These are phyloP conservation scores for Armadillidium nasatum DNA, from an alignment of 1,140 invertebrate species.

Conservation along the genomic window DNA sequence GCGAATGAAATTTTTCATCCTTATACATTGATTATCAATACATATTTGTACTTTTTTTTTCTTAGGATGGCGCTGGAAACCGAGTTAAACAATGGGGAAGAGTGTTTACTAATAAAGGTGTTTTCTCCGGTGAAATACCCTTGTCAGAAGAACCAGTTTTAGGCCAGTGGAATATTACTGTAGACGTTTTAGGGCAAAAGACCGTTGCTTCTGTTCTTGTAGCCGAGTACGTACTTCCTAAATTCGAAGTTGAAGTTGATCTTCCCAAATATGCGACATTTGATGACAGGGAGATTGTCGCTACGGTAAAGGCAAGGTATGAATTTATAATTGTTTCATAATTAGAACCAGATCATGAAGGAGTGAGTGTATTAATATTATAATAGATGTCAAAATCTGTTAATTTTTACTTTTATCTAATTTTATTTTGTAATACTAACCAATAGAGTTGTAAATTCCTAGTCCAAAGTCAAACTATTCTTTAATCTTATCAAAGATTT, in stretches of 20 bases:
- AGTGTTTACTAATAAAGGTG: constrained; percentile 64
- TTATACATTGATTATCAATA: too few species aligned
- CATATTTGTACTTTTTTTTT: neutral
- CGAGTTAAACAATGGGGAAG: constrained; percentile 72
- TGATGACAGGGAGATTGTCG: constrained; percentile 67
- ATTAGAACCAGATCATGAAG: too few species aligned
- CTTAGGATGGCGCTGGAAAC: constrained; percentile 70
- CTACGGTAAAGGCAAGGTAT: constrained; percentile 78
- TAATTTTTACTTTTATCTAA: too few species aligned
- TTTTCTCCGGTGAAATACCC: constrained; percentile 71
- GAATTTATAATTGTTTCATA: constrained; percentile 23
- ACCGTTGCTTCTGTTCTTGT: constrained; percentile 54
- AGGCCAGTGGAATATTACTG: constrained; percentile 82
- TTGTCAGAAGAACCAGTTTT: constrained; percentile 79
- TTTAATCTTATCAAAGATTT: too few species aligned
- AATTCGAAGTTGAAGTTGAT: constrained; percentile 80
- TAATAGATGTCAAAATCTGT: too few species aligned
- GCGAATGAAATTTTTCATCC: too few species aligned
- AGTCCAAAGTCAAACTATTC: too few species aligned
- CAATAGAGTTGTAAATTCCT: too few species aligned
- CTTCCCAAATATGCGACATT: constrained; percentile 74
- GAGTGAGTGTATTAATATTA: too few species aligned
- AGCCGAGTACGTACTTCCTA: constrained; percentile 86
- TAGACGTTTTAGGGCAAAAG: constrained; percentile 60
- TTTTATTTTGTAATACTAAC: too few species aligned